phyloP scores from a whole-genome alignment of 2,888 invertebrate species.

The Apamea sordens region DNA sequence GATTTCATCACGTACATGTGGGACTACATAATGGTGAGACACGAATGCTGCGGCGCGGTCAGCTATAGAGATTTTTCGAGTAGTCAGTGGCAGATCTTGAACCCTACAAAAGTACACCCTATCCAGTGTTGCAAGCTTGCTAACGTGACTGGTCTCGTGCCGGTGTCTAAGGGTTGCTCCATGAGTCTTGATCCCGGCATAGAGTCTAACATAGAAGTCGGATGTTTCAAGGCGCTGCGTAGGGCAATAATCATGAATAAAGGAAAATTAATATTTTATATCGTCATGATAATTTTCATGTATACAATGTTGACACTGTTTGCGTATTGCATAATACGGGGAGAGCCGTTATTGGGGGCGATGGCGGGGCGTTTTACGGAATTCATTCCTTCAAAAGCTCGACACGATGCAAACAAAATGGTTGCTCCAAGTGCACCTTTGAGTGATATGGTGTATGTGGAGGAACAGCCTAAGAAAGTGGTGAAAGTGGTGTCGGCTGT shows the following conservation, averaged over 20 bases:
- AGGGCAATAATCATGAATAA: conserved; percentile 75
- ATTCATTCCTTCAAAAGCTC: conserved; percentile 65
- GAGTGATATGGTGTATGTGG: conserved; percentile 78
- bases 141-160: conserved; percentile 74
- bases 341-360: conserved; percentile 77
- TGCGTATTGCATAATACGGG: conserved; percentile 81
- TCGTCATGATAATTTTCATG: conserved; percentile 69
- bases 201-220: conserved; percentile 72
- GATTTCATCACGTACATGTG: conserved; percentile 81
- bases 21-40: conserved; percentile 82
- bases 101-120: conserved; percentile 77
- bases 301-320: conserved; percentile 79
- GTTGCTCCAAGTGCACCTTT: conserved; percentile 71
- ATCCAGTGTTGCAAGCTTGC: conserved; percentile 81
- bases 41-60: conserved; percentile 83
- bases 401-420: conserved; percentile 57
- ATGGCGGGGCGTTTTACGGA: conserved; percentile 69
- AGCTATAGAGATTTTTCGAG: conserved; percentile 78
- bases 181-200: conserved; percentile 62
- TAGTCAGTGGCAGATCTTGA: conserved; percentile 78
- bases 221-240: conserved; percentile 80
- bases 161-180: conserved; percentile 78
- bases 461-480: conserved; percentile 82
- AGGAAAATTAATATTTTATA: conserved; percentile 76
- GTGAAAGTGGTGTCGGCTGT: conserved; percentile 82